Base-by-base conservation (phyloP, 2,888 invertebrate genomes). In the Aporophyla lueneburgensis region DNA sequence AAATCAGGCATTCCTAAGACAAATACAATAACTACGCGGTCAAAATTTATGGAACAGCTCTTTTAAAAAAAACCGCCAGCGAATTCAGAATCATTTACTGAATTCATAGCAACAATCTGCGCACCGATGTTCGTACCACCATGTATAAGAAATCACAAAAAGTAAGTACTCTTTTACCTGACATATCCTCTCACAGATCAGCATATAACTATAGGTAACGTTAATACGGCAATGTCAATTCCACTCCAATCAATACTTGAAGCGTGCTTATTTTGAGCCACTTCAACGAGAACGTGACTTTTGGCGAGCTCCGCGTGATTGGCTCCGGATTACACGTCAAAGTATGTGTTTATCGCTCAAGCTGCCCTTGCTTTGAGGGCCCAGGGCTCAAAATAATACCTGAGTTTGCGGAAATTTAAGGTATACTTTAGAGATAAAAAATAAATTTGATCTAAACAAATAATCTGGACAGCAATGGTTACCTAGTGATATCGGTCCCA, bases 221-320 rank as follows among this genome's bases (percentile, higher is more conserved):
- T 51, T 43, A 68, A 58, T 58, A 74, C 76, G 67, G 51, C 46
- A 61, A 70, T 71, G 82, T 76, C 74, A 75, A 69, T 78, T 69
- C 58, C 65, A 56, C 62, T 56, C 62, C 69, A 81, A 84, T 78
- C 75, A 76, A 78, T 84, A 84, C 21, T 73, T 71, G 74, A 73
- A 76, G 82, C 82, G 82, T 83, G 83, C 80, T 77, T 83, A 75
- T 78, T 83, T 74, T 83, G 69, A 84, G 76, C 66, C 78, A 62
- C 76, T 84, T 62, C 71, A 70, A 40, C 46, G 12, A 59, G 63
- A 79, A 86, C 87, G 86, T 86, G 87, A 87, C 87, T 81, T 87
- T 81, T 54, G 72, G 71, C 76, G 74, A 80, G 74, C 76, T 71
- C 69, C 61, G 63, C 74, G 61, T 83, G 86, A 87, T 87, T 79